Percentiles rank a stretch among this genome's conserved stretches.
Evolutionary conservation across 2,113 vertebrate genomes (phyloP).

Genomic region (Thalassarche chlororhynchos): DNA sequence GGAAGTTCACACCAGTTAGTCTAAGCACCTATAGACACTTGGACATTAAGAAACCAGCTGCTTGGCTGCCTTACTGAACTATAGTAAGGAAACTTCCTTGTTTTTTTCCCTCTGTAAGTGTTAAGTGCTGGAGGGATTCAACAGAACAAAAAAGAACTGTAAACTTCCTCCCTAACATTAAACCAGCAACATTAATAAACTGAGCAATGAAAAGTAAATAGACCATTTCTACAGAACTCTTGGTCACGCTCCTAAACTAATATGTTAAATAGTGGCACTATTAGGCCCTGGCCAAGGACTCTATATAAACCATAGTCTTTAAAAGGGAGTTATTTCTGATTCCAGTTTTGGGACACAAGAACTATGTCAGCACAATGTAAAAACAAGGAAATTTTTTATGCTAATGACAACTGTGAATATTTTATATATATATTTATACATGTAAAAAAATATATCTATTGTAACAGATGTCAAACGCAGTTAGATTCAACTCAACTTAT

Average conservation of each 20-base stretch:
- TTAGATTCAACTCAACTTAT: slow-evolving; percentile 78
- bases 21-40: background rate
- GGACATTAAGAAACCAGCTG: background rate
- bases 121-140: background rate
- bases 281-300: background rate
- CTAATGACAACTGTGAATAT: slow-evolving; percentile 25
- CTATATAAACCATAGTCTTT: background rate
- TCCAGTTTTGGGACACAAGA: slow-evolving; percentile 22
- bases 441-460: background rate
- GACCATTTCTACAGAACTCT: background rate
- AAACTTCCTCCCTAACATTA: background rate
- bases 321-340: slow-evolving; percentile 7
- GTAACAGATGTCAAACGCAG: slow-evolving; percentile 74
- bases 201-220: slow-evolving; percentile 11
- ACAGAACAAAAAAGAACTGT: background rate
- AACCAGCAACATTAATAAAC: background rate
- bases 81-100: background rate
- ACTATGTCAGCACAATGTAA: slow-evolving; percentile 7
- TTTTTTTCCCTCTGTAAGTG: background rate
- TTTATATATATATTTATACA: background rate
- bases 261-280: background rate
- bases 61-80: background rate
- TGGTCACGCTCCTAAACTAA: background rate
- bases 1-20: background rate
- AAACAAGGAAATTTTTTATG: slow-evolving; percentile 41